A percentile compares a stretch with the other conserved stretches of the same genome.
Evolutionary conservation across 2,888 invertebrate genomes (phyloP).

Genomic region (Rambutsinella grinnellia): DNA sequence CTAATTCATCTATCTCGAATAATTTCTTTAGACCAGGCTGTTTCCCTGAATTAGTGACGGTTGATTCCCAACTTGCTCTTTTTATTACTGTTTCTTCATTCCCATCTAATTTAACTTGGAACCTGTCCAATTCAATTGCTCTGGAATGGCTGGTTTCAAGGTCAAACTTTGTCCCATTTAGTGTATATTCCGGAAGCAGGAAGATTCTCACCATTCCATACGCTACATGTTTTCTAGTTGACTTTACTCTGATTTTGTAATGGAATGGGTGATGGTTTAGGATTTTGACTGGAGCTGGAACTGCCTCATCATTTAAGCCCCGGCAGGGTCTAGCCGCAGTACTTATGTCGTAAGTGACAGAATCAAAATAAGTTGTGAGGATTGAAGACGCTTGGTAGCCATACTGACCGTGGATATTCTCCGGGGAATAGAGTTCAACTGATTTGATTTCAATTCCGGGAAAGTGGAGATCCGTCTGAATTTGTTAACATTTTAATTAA

Average conservation of each 20-base stretch:
- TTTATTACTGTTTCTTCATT: slow-evolving; percentile 2
- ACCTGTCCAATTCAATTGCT: slow-evolving; percentile 29
- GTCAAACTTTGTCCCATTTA: slow-evolving; percentile 12
- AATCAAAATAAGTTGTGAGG: slow-evolving; percentile 11
- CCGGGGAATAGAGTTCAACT: slow-evolving; percentile 67
- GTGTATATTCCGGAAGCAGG: slow-evolving; percentile 13
- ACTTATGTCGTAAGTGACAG: slow-evolving; percentile 14
- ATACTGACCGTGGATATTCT: background rate
- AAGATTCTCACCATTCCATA: slow-evolving; percentile 31
- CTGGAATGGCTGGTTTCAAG: background rate
- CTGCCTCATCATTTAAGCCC: background rate
- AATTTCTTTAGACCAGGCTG: slow-evolving; percentile 7
- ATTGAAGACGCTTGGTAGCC: slow-evolving; percentile 17
- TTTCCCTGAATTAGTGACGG: background rate
- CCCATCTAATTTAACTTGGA: slow-evolving; percentile 2
- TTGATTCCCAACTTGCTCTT: background rate
- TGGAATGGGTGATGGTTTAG: slow-evolving; percentile 10
- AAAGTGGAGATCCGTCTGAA: slow-evolving; percentile 13
- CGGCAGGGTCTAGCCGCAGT: slow-evolving; percentile 25
- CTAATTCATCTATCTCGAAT: background rate
- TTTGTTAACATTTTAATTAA: too few relatives aligned
- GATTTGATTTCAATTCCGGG: slow-evolving; percentile 68
- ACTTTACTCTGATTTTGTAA: slow-evolving; percentile 5
- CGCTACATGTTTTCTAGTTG: slow-evolving; percentile 1
- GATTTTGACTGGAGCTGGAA: background rate